Conservation (phyloP, 2,888 invertebrate species). For the Aquatica leii region DNA sequence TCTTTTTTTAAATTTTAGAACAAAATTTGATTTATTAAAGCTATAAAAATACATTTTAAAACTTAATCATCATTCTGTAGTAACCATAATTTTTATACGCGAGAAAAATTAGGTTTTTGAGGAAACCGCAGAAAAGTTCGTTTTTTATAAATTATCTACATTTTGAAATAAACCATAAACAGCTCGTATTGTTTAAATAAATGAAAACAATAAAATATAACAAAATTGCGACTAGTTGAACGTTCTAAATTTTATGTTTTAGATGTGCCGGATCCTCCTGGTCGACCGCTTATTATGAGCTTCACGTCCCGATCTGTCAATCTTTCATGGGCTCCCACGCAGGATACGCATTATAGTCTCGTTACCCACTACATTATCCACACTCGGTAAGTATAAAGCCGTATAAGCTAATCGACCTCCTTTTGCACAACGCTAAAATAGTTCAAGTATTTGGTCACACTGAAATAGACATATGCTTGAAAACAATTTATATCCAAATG, state of each 20-base stretch:
- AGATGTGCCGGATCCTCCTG: conserved; percentile 77
- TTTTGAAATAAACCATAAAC: not conserved
- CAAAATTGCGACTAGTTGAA: conserved; percentile 23
- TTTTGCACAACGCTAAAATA: not conserved
- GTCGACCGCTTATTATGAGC: conserved; percentile 74
- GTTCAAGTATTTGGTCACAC: not conserved
- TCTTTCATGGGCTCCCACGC: conserved; percentile 78
- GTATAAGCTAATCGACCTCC: conserved; percentile 13
- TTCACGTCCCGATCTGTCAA: conserved; percentile 78
- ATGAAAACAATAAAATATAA: conserved; percentile 19
- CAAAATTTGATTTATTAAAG: no score
- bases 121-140: no score
- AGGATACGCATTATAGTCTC: conserved; percentile 73
- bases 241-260: conserved; percentile 52
- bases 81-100: no score
- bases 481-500: not conserved
- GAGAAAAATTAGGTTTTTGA: no score
- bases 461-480: not conserved
- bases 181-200: conserved; percentile 23
- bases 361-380: conserved; percentile 77
- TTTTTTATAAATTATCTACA: no score
- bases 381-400: conserved; percentile 68
- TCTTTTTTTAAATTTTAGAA: no score
- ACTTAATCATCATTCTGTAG: no score
- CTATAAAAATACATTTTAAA: no score